phyloP scores from a whole-genome alignment of 2,888 invertebrate species.

The Disparrhopalites patrizii region DNA sequence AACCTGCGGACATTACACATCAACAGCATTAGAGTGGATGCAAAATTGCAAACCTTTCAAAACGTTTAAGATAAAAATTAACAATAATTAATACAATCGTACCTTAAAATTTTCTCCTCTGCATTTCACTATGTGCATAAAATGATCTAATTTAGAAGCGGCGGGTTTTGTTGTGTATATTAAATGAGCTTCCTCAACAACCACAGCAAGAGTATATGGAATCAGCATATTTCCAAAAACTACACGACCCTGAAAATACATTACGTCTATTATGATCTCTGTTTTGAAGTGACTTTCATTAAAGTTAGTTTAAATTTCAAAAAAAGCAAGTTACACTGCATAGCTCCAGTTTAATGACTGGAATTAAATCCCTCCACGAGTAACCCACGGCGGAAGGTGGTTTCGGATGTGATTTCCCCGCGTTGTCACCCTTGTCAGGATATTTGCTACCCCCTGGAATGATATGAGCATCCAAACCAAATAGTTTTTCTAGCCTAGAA shows the following conservation, averaged over 20 bases:
- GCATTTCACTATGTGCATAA: constrained; percentile 93
- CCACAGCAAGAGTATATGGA: constrained; percentile 86
- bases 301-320: not conserved
- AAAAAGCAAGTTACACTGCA: constrained; percentile 63
- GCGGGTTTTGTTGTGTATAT: constrained; percentile 94
- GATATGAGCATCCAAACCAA: constrained; percentile 76
- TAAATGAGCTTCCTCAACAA: constrained; percentile 89
- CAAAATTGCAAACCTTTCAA: not conserved
- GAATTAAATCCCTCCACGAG: constrained; percentile 93
- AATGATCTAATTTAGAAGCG: constrained; percentile 84
- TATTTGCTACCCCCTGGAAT: constrained; percentile 55
- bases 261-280: not conserved
- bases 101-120: constrained; percentile 88
- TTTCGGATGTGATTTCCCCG: constrained; percentile 53
- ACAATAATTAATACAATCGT: constrained; percentile 11
- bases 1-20: constrained; percentile 54
- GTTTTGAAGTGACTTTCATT: not conserved
- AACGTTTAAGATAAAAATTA: constrained; percentile 10
- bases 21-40: not conserved
- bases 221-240: constrained; percentile 93
- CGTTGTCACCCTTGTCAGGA: constrained; percentile 27
- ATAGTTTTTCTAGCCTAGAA: constrained; percentile 77
- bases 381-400: constrained; percentile 77
- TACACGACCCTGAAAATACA: constrained; percentile 66
- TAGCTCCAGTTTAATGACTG: constrained; percentile 92